A percentile compares a stretch with the other conserved stretches of the same genome.
Conservation (phyloP, 2,113 vertebrate genomes). For the Spea multiplicata region DNA sequence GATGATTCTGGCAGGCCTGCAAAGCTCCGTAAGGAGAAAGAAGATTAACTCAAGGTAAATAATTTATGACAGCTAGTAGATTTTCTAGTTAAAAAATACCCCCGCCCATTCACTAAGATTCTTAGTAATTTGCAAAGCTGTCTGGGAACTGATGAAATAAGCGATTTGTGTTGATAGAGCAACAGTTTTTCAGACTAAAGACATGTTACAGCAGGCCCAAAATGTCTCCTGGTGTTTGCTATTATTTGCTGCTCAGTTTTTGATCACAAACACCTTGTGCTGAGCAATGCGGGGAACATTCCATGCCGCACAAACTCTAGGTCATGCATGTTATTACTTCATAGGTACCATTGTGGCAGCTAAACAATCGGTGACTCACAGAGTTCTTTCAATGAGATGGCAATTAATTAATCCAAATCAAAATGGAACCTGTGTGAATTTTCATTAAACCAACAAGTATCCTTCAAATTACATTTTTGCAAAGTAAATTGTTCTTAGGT, state of each 20-base stretch:
- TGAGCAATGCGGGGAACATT: not conserved
- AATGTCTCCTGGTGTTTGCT: slow-evolving; percentile 38
- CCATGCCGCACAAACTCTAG: not conserved
- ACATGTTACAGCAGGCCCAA: slow-evolving; percentile 43
- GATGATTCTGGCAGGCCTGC: too few species aligned
- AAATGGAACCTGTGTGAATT: not conserved
- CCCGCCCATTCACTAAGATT: too few species aligned
- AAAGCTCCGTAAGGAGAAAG: too few species aligned
- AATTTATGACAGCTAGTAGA: too few species aligned
- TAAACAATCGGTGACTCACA: too few species aligned
- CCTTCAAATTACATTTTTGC: not conserved
- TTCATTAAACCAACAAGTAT: not conserved
- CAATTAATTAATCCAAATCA: not conserved
- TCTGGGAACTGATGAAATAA: slow-evolving; percentile 47
- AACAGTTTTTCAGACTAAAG: slow-evolving; percentile 46
- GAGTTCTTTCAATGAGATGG: too few species aligned
- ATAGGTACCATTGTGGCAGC: too few species aligned
- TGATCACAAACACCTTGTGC: not conserved
- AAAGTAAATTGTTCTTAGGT: not conserved
- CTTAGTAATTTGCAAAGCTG: slow-evolving; percentile 5
- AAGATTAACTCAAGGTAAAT: too few species aligned
- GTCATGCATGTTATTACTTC: not conserved
- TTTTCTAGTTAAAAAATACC: too few species aligned
- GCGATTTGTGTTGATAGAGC: slow-evolving; percentile 52
- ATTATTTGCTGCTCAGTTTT: not conserved